These are phyloP conservation scores for Tichodroma muraria DNA, from an alignment of 2,113 vertebrate species.

Conservation along the genomic window DNA sequence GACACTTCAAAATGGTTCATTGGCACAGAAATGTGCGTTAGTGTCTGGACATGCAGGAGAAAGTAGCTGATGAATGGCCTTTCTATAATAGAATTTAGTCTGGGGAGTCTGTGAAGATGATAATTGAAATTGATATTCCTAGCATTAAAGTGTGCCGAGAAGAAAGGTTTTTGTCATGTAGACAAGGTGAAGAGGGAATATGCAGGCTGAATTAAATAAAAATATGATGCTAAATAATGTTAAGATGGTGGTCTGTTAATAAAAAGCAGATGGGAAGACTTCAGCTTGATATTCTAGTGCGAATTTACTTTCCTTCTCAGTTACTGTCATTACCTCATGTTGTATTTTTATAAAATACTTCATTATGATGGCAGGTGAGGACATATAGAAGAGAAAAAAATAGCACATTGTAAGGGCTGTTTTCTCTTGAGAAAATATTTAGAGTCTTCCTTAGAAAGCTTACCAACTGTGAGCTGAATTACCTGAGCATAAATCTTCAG, in stretches of 20 bases:
- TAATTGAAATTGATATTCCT: background rate
- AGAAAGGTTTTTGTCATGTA: background rate
- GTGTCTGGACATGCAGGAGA: background rate
- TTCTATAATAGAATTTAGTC: background rate
- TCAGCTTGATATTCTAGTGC: background rate
- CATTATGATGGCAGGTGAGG: constrained; percentile 6
- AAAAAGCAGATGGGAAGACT: constrained; percentile 8
- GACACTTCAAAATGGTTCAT: background rate
- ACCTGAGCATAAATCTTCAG: constrained; percentile 7
- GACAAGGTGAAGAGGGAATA: background rate
- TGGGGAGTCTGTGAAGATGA: background rate
- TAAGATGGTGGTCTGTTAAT: background rate
- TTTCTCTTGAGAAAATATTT: background rate
- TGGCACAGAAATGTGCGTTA: background rate
- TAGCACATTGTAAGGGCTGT: background rate
- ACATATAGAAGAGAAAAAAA: background rate
- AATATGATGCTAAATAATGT: background rate
- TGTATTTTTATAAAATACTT: constrained; percentile 9
- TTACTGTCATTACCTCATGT: constrained; percentile 33
- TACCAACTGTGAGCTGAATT: background rate
- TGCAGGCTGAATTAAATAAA: background rate
- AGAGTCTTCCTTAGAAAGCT: constrained; percentile 12
- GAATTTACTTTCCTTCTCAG: constrained; percentile 18
- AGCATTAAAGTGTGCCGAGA: background rate
- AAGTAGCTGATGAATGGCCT: background rate